Percentiles rank a stretch among this genome's conserved stretches.
Conservation (phyloP, 2,797 vertebrate genomes). For the Tenualosa thibaudeaui region DNA sequence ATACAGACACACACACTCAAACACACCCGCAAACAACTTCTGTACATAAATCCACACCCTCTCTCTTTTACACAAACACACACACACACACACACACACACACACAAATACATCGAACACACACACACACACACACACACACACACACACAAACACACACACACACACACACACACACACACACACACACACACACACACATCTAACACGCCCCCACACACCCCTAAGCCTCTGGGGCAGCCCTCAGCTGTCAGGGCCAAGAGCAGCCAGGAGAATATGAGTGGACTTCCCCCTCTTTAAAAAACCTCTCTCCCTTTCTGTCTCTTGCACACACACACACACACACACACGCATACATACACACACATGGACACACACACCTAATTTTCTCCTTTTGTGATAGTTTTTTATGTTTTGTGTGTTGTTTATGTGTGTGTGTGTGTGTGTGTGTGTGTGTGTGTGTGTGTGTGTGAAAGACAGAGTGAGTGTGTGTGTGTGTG, state of each 20-base stretch:
- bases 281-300: constrained; percentile 16
- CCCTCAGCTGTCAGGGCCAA: neutral
- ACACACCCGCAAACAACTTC: neutral
- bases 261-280: constrained; percentile 7
- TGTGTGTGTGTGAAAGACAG: too few relatives aligned
- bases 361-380: neutral
- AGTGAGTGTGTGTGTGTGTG: too few relatives aligned
- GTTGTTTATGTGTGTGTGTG: too few relatives aligned
- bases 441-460: too few relatives aligned
- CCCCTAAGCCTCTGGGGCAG: neutral
- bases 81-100: too few relatives aligned
- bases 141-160: neutral
- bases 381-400: too few relatives aligned
- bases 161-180: too few relatives aligned
- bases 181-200: neutral
- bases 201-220: neutral
- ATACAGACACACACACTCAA: too few relatives aligned
- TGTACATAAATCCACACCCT: neutral
- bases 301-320: neutral
- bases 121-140: neutral
- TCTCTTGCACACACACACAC: neutral
- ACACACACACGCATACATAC: neutral
- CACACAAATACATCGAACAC: too few relatives aligned
- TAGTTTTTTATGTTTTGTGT: too few relatives aligned
- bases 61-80: neutral